Evolutionary conservation across 2,797 vertebrate species (phyloP).

Genomic region (Ceryle rudis): DNA sequence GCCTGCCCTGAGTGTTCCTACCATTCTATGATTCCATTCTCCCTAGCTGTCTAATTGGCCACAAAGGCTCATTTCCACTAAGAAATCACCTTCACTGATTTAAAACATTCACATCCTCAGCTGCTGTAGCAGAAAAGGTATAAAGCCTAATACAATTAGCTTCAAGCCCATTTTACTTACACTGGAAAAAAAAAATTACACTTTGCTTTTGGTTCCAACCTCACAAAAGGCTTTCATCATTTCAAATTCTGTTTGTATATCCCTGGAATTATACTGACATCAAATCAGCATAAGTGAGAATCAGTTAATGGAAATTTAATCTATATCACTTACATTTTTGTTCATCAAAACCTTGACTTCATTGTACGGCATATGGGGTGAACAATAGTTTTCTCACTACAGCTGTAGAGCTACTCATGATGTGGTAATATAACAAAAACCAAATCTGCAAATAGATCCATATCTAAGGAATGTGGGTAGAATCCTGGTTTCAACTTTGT

Average conservation of each 20-base stretch:
- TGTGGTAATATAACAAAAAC: background rate
- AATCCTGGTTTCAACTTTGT: background rate
- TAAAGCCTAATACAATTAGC: constrained; percentile 32
- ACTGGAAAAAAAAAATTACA: background rate
- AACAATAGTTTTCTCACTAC: background rate
- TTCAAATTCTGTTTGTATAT: constrained; percentile 4
- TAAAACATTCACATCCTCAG: constrained; percentile 27
- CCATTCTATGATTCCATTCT: background rate
- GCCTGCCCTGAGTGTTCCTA: too few species aligned
- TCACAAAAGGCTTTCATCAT: background rate
- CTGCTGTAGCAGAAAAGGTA: constrained; percentile 1
- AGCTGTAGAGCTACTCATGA: background rate
- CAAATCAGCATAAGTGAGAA: constrained; percentile 22
- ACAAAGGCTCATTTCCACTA: background rate
- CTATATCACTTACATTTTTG: background rate
- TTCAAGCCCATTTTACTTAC: constrained; percentile 35
- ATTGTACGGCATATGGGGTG: rapidly evolving
- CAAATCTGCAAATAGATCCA: background rate
- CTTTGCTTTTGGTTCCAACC: background rate
- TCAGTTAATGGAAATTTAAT: constrained; percentile 27
- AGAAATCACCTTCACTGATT: constrained; percentile 42
- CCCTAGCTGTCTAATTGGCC: background rate
- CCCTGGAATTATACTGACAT: background rate
- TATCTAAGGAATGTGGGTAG: background rate
- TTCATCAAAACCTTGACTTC: background rate